Base-by-base conservation (phyloP, 2,888 invertebrate genomes). In the Microdon myrmicae region DNA sequence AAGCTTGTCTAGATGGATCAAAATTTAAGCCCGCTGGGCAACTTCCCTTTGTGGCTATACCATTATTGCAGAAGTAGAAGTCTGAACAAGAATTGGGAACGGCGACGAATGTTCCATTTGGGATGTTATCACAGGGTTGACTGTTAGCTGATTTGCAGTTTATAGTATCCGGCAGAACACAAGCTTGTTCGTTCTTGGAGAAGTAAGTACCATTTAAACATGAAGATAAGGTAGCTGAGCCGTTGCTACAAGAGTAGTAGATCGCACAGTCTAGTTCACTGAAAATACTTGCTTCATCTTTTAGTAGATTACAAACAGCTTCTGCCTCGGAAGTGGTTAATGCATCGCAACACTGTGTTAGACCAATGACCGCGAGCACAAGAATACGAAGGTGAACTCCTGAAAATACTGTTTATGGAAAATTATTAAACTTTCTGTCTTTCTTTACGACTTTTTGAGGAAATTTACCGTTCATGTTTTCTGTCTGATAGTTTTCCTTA, bases 1-100 rank as follows among this genome's bases (percentile, higher is more conserved):
- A 73, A 4, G 67, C 29, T 48, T 70, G 67, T 8, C 29, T 34
- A 0, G 2, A 7, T 3, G 68, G 47, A 58, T 72, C 60, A 34
- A 73, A 73, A 26, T 70, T 69, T 26, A 72, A 56, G 13, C 69
- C 70, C 10, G 13, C 4, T 3, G 68, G 68, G 29, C 73, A 73
- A n/a, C 34, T 45, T 12, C 71, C 66, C 12, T 25, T 0, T 0
- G 68, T 17, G 5, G 70, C 73, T 0, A 35, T 37, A 3, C 59
- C 53, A 9, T 41, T 25, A 5, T 60, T 26, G 48, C 73, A 73
- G 28, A 71, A 73, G 20, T 59, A 73, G 29, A 53, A 73, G 10
- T 61, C 69, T 5, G 48, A 44, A 35, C 72, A 73, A 16, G 73
- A 68, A 7, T 58, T 44, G 0, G 56, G 31, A 3, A 70, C 68